Percentiles rank a stretch among this genome's conserved stretches.
Conservation (phyloP, 2,797 vertebrate genomes). For the Darevskia mixta region DNA sequence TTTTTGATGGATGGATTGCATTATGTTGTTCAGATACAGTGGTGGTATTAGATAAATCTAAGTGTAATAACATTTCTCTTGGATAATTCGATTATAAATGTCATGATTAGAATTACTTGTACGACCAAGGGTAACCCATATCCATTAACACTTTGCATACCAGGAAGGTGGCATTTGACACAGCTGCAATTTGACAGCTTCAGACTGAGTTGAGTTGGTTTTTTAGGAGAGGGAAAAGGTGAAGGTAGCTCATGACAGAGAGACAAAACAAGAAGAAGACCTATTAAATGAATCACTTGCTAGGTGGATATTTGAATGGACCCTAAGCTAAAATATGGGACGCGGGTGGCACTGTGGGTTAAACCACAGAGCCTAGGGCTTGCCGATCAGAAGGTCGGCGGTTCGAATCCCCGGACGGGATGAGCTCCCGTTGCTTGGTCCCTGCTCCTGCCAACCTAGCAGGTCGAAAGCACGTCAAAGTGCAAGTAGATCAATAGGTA, state of each 20-base stretch:
- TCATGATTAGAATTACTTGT: constrained; percentile 27
- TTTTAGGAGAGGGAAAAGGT: not conserved
- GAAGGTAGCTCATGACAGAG: not conserved
- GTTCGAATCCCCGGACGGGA: too few species aligned
- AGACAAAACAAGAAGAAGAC: not conserved
- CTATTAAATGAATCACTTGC: too few species aligned
- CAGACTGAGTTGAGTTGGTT: not conserved
- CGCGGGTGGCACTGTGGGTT: too few species aligned
- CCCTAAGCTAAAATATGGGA: too few species aligned
- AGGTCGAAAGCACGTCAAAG: too few species aligned
- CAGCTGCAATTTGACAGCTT: not conserved
- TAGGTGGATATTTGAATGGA: too few species aligned
- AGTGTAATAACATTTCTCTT: constrained; percentile 3
- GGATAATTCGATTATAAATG: constrained; percentile 41
- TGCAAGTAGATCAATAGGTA: too few species aligned
- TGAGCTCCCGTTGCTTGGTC: too few species aligned
- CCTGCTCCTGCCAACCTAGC: too few species aligned
- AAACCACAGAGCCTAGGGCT: too few species aligned
- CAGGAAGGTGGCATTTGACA: not conserved
- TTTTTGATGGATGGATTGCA: constrained; percentile 61
- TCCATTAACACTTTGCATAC: constrained; percentile 25
- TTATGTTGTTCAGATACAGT: constrained; percentile 48
- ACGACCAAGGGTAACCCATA: not conserved
- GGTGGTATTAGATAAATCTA: constrained; percentile 48
- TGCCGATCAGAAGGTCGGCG: too few species aligned